These are phyloP conservation scores for Phoxinus dragarum DNA, from an alignment of 2,797 vertebrate genomes.

Conservation along the genomic window DNA sequence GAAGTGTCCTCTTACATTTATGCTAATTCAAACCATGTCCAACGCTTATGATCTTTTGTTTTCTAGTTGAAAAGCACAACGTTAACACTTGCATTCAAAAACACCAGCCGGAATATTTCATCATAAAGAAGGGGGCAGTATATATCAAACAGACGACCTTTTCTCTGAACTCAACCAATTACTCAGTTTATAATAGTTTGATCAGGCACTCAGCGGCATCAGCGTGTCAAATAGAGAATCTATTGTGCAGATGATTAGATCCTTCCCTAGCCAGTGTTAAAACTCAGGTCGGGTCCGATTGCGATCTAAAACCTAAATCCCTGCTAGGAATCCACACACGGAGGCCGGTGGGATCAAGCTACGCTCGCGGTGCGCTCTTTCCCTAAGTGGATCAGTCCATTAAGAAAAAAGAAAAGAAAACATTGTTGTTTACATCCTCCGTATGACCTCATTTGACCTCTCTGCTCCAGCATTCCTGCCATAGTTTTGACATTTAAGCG, in stretches of 20 bases:
- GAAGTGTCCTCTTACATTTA: conserved; percentile 56
- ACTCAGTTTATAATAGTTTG: conserved; percentile 73
- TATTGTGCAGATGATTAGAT: conserved; percentile 66
- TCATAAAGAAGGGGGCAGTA: conserved; percentile 42
- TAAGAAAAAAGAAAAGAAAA: conserved; percentile 79
- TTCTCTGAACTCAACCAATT: conserved; percentile 74
- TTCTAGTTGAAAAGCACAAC: conserved; percentile 58
- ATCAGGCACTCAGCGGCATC: conserved; percentile 71
- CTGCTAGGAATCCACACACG: conserved; percentile 58
- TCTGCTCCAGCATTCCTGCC: conserved; percentile 78
- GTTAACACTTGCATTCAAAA: conserved; percentile 48
- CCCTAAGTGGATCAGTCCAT: conserved; percentile 78
- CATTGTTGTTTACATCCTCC: conserved; percentile 84
- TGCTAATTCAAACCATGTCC: conserved; percentile 75
- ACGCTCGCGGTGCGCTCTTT: conserved; percentile 70
- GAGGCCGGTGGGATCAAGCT: conserved; percentile 75
- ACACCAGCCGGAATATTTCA: conserved; percentile 65
- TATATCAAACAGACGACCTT: conserved; percentile 54
- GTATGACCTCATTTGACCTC: conserved; percentile 78
- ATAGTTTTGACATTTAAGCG: conserved; percentile 83
- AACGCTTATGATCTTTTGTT: conserved; percentile 58
- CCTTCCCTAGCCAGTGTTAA: conserved; percentile 73
- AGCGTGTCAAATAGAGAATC: conserved; percentile 55
- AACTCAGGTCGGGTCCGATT: conserved; percentile 76
- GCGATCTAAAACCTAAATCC: conserved; percentile 77